phyloP scores from a whole-genome alignment of 2,797 vertebrate genomes.

The Gephyroberyx darwinii region DNA sequence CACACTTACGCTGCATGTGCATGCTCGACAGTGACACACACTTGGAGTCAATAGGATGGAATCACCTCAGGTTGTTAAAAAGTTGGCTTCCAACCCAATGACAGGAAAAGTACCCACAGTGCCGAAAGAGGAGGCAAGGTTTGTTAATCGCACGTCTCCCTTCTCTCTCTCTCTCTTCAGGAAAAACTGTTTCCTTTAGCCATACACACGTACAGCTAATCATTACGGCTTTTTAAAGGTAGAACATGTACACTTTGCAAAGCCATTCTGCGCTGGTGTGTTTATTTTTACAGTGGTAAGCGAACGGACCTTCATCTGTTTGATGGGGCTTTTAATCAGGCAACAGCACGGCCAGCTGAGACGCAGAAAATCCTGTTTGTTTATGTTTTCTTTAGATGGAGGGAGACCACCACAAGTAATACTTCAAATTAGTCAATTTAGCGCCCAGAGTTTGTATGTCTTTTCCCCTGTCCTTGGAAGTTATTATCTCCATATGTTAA shows the following conservation, averaged over 20 bases:
- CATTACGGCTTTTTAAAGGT: constrained; percentile 48
- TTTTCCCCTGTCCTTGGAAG: constrained; percentile 40
- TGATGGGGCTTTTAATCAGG: constrained; percentile 37
- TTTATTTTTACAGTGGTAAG: constrained; percentile 47
- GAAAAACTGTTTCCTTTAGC: not conserved
- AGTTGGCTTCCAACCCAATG: constrained; percentile 14
- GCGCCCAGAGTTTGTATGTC: constrained; percentile 32
- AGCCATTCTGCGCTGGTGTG: constrained; percentile 12
- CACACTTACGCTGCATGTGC: constrained; percentile 27
- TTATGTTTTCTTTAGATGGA: constrained; percentile 27
- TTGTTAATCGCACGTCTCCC: not conserved
- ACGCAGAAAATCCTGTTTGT: constrained; percentile 15
- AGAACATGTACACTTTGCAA: constrained; percentile 35
- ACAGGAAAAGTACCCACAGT: constrained; percentile 32
- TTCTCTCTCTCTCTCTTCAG: constrained; percentile 16
- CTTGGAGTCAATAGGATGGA: constrained; percentile 39
- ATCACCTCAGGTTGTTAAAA: constrained; percentile 43
- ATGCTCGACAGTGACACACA: constrained; percentile 15
- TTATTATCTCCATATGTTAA: constrained; percentile 59
- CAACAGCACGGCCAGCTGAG: constrained; percentile 11
- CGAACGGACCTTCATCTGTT: constrained; percentile 21
- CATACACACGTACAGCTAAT: constrained; percentile 1
- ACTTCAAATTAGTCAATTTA: constrained; percentile 37
- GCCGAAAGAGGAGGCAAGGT: constrained; percentile 6
- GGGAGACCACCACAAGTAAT: constrained; percentile 20